Evolutionary conservation across 2,113 vertebrate genomes (phyloP).

Genomic region (Bostrychus sinensis): DNA sequence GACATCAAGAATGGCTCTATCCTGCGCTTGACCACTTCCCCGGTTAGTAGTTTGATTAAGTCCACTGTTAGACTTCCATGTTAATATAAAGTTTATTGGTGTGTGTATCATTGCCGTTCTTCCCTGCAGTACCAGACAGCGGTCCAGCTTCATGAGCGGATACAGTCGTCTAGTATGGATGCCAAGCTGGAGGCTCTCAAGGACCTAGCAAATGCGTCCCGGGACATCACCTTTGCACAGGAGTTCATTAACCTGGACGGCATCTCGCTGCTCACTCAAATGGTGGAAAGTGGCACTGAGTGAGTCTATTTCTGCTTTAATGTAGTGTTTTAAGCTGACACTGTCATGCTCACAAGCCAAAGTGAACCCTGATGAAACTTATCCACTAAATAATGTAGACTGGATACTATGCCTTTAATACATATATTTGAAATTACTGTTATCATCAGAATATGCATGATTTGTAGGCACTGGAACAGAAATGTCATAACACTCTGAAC

Average conservation of each 20-base stretch:
- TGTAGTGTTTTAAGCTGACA: not conserved
- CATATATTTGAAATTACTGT: no score
- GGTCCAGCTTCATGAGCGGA: slow-evolving; percentile 90
- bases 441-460: no score
- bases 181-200: slow-evolving; percentile 95
- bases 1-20: slow-evolving; percentile 98
- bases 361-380: not conserved
- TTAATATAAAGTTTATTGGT: not conserved
- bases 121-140: slow-evolving; percentile 87
- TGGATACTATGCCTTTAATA: no score
- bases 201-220: slow-evolving; percentile 91
- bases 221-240: slow-evolving; percentile 95
- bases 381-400: no score
- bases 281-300: slow-evolving; percentile 98
- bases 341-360: not conserved
- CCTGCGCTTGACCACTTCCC: slow-evolving; percentile 91
- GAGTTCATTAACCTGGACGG: slow-evolving; percentile 99
- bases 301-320: slow-evolving; percentile 76
- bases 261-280: slow-evolving; percentile 94
- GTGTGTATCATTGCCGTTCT: not conserved
- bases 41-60: slow-evolving; percentile 86
- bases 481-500: no score
- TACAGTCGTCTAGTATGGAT: slow-evolving; percentile 97
- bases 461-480: no score
- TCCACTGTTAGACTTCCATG: not conserved